Evolutionary conservation across 2,797 vertebrate species (phyloP).

Genomic region (Delichon dasypus): DNA sequence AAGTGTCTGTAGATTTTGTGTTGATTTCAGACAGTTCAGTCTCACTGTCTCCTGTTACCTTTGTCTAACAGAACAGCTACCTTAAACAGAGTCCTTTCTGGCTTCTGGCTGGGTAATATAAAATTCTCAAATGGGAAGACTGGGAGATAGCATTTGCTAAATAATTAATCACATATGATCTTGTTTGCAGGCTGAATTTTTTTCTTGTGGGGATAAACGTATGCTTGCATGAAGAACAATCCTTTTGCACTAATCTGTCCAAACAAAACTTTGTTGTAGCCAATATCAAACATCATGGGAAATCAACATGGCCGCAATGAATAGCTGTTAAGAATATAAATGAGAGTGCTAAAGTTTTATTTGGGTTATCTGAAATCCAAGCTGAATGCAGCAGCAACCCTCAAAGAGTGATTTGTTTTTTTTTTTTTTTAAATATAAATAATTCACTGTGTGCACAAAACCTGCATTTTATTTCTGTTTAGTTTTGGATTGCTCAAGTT

Average conservation of each 20-base stretch:
- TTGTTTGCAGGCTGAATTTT: slow-evolving; percentile 1
- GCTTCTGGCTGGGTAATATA: background rate
- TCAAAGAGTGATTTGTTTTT: background rate
- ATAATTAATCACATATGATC: slow-evolving; percentile 36
- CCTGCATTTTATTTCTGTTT: slow-evolving; percentile 37
- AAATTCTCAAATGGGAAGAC: slow-evolving; percentile 20
- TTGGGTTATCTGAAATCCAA: slow-evolving; percentile 7
- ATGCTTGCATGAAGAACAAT: background rate
- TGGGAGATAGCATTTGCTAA: background rate
- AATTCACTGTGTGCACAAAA: background rate
- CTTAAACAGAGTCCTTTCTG: background rate
- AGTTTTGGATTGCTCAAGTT: background rate
- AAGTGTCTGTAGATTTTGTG: background rate
- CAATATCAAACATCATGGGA: slow-evolving; percentile 41
- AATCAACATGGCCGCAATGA: slow-evolving; percentile 49
- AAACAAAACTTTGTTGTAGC: slow-evolving; percentile 47
- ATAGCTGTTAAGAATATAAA: slow-evolving; percentile 49
- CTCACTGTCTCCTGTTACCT: background rate
- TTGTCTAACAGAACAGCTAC: background rate
- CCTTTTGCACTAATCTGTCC: background rate
- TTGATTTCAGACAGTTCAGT: background rate
- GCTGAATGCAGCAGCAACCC: background rate
- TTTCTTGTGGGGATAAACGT: slow-evolving; percentile 12
- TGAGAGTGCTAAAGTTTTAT: background rate
- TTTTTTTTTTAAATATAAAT: background rate